A percentile compares a stretch with the other conserved stretches of the same genome.
Conservation (phyloP, 2,113 vertebrate species). For the Colossoma macropomum region DNA sequence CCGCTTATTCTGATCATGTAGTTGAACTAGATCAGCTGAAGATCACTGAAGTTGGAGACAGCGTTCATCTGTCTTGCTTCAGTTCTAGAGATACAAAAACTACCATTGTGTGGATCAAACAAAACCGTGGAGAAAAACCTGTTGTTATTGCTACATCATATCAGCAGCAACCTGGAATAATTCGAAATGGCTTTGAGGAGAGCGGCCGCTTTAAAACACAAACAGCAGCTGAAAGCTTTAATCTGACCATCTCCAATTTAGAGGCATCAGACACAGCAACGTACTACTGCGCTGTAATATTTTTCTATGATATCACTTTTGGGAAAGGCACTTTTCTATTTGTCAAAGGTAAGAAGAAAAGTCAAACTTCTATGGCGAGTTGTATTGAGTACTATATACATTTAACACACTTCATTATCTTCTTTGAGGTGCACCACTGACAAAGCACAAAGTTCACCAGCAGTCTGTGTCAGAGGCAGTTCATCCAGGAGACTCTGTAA, state of each 20-base stretch:
- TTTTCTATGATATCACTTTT: slow-evolving; percentile 2
- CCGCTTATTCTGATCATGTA: background rate
- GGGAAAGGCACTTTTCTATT: background rate
- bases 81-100: background rate
- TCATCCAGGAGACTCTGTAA: background rate
- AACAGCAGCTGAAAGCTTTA: background rate
- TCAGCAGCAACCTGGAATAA: background rate
- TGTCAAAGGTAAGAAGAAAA: background rate
- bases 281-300: slow-evolving; percentile 18
- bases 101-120: background rate
- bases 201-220: background rate
- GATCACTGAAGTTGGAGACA: background rate
- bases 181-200: background rate
- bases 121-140: background rate
- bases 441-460: background rate
- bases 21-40: background rate
- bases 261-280: slow-evolving; percentile 19
- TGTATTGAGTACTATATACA: background rate
- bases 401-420: background rate
- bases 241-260: background rate
- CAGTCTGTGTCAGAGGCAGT: background rate
- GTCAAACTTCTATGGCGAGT: background rate
- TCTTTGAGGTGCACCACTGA: background rate
- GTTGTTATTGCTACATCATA: background rate
- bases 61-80: background rate